A percentile compares a stretch with the other conserved stretches of the same genome.
These are phyloP conservation scores for Petrolisthes manimaculis DNA, from an alignment of 2,888 invertebrate species.

Conservation along the genomic window DNA sequence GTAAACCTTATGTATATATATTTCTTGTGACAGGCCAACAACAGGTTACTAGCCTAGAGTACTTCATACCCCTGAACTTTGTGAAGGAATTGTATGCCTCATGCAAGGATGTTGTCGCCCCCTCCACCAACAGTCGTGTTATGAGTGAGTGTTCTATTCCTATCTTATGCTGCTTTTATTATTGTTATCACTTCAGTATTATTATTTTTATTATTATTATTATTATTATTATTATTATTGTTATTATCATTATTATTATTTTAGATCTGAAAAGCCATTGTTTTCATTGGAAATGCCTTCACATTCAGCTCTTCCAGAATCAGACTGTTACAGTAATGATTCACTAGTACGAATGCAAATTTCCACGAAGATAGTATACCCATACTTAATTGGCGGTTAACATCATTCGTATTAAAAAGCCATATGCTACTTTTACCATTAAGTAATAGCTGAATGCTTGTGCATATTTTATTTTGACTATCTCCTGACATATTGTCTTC, in stretches of 20 bases:
- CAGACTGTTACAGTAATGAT: too few species aligned
- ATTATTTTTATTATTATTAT: not conserved
- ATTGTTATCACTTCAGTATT: not conserved
- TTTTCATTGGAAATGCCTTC: too few species aligned
- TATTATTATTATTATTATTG: not conserved
- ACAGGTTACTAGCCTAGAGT: slow-evolving; percentile 59
- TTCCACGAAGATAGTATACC: too few species aligned
- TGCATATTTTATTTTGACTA: too few species aligned
- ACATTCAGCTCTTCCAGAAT: too few species aligned
- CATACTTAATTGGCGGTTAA: too few species aligned
- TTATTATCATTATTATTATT: not conserved
- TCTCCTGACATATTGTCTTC: too few species aligned
- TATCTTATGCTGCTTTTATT: not conserved
- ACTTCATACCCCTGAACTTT: slow-evolving; percentile 59
- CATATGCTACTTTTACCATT: too few species aligned
- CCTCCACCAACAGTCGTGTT: slow-evolving; percentile 61
- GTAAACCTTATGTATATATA: too few species aligned
- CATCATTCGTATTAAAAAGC: too few species aligned
- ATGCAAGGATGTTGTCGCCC: slow-evolving; percentile 56
- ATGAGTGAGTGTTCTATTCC: slow-evolving; percentile 51
- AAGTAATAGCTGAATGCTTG: too few species aligned
- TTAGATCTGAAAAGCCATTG: not conserved
- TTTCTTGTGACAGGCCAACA: slow-evolving; percentile 31
- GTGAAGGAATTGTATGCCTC: slow-evolving; percentile 62
- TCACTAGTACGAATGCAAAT: too few species aligned